Percentiles rank a stretch among this genome's conserved stretches.
These are phyloP conservation scores for Loripinus fragilis DNA, from an alignment of 2,888 invertebrate genomes.

Conservation along the genomic window DNA sequence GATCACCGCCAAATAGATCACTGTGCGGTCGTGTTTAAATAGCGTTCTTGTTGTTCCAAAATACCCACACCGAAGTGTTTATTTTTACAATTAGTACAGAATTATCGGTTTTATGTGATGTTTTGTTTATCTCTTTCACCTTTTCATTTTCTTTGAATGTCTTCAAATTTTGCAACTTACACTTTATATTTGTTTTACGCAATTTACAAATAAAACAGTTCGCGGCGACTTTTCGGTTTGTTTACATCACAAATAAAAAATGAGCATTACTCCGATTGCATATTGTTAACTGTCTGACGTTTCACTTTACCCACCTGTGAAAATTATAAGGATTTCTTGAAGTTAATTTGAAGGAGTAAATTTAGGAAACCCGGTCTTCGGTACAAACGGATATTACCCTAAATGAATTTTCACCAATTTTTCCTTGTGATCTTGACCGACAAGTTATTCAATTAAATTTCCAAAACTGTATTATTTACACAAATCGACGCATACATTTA, in stretches of 20 bases:
- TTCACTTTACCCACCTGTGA: slow-evolving; percentile 5
- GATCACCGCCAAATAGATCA: neutral
- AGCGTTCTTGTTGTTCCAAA: neutral
- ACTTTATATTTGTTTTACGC: neutral
- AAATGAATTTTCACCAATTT: neutral
- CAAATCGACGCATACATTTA: no score
- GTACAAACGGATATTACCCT: slow-evolving; percentile 27
- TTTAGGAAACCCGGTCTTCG: slow-evolving; percentile 36
- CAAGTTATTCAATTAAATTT: neutral
- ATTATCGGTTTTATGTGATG: slow-evolving; percentile 13
- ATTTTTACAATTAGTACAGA: slow-evolving; percentile 1
- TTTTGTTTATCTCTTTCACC: neutral
- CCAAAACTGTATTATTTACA: neutral
- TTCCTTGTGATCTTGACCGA: slow-evolving; percentile 16
- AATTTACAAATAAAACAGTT: slow-evolving; percentile 6
- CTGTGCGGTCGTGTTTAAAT: neutral
- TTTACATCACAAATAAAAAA: slow-evolving; percentile 44
- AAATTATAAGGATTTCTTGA: neutral
- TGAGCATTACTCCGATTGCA: slow-evolving; percentile 25
- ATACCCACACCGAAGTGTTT: neutral
- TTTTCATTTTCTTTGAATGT: slow-evolving; percentile 8
- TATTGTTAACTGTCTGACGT: slow-evolving; percentile 6
- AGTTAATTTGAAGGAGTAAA: slow-evolving; percentile 40
- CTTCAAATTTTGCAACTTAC: neutral
- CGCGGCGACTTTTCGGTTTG: slow-evolving; percentile 12